phyloP scores from a whole-genome alignment of 1,140 invertebrate genomes.

The Samia ricini region DNA sequence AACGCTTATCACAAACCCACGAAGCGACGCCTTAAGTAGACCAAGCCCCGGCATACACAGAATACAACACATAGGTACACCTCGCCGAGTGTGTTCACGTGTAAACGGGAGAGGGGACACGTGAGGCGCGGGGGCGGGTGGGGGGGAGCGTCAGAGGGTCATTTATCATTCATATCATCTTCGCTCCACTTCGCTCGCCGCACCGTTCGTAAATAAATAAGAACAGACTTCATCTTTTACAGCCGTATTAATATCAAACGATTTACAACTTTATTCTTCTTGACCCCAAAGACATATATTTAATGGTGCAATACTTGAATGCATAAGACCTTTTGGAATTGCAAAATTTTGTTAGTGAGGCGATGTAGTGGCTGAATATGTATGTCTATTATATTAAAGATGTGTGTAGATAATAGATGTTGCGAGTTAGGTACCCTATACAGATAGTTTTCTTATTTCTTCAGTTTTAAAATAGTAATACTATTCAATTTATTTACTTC shows the following conservation, averaged over 20 bases:
- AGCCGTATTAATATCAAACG: slow-evolving; percentile 36
- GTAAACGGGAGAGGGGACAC: slow-evolving; percentile 47
- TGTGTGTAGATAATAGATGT: slow-evolving; percentile 58
- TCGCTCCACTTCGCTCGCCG: slow-evolving; percentile 77
- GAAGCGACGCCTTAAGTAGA: slow-evolving; percentile 48
- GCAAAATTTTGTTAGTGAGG: slow-evolving; percentile 38
- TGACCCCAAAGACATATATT: background rate
- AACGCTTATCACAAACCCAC: slow-evolving; percentile 51
- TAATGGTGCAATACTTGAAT: background rate
- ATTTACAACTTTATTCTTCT: slow-evolving; percentile 7
- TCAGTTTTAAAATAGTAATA: no score
- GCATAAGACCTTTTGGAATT: slow-evolving; percentile 35
- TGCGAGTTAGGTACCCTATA: slow-evolving; percentile 34
- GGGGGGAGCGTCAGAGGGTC: slow-evolving; percentile 59
- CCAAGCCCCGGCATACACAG: slow-evolving; percentile 49
- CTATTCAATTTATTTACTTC: no score
- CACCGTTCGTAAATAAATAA: slow-evolving; percentile 77
- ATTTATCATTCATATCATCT: slow-evolving; percentile 78
- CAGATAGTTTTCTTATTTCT: slow-evolving; percentile 12
- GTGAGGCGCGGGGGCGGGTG: slow-evolving; percentile 22
- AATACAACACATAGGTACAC: slow-evolving; percentile 58
- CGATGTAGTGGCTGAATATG: slow-evolving; percentile 61
- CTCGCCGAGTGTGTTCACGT: slow-evolving; percentile 62
- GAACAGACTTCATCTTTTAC: slow-evolving; percentile 76
- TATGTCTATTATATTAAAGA: slow-evolving; percentile 69